phyloP scores from a whole-genome alignment of 2,113 vertebrate genomes.

The Thunnus maccoyii region DNA sequence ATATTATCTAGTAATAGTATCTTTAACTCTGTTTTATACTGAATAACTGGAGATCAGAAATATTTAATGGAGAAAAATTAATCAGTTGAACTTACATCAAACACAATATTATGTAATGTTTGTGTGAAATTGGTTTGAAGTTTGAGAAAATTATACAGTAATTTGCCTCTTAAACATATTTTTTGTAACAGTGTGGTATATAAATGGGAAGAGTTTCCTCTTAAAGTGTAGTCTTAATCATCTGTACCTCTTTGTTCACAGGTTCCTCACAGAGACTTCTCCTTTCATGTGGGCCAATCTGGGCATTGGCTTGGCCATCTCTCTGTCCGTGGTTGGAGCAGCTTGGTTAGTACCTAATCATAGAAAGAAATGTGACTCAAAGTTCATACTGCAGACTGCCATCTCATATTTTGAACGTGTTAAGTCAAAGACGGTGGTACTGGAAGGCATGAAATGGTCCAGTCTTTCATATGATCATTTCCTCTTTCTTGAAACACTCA shows the following conservation, averaged over 20 bases:
- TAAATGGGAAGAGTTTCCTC: neutral
- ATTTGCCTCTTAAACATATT: neutral
- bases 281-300: conserved; percentile 98
- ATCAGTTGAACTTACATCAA: too few relatives aligned
- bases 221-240: neutral
- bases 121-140: too few relatives aligned
- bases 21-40: too few relatives aligned
- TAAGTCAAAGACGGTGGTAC: neutral
- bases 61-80: too few relatives aligned
- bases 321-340: conserved; percentile 96
- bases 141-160: too few relatives aligned
- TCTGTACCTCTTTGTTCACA: conserved; percentile 62
- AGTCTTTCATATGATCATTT: conserved; percentile 15
- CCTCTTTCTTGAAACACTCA: conserved; percentile 45
- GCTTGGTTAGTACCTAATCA: conserved; percentile 90
- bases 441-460: neutral
- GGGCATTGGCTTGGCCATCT: conserved; percentile 96
- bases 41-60: too few relatives aligned
- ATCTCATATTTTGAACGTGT: neutral
- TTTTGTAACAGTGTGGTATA: neutral
- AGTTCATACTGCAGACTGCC: neutral
- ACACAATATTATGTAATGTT: too few relatives aligned
- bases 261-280: conserved; percentile 98
- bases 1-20: too few relatives aligned
- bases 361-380: neutral